phyloP scores from a whole-genome alignment of 2,888 invertebrate species.

The Eretmocerus hayati region DNA sequence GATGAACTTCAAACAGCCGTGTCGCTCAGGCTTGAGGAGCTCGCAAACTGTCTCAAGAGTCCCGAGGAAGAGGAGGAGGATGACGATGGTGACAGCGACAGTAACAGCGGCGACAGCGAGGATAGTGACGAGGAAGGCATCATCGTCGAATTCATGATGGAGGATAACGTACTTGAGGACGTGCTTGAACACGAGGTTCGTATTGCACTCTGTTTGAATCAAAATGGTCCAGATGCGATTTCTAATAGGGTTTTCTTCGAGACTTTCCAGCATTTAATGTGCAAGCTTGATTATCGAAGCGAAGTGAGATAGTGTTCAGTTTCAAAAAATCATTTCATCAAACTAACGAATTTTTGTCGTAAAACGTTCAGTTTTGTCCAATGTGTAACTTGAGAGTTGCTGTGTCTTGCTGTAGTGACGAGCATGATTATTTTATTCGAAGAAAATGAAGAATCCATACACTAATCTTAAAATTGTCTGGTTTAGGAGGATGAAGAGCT shows the following conservation, averaged over 20 bases:
- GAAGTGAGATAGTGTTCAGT: too few relatives aligned
- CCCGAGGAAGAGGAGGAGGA: conserved; percentile 47
- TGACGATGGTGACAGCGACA: conserved; percentile 38
- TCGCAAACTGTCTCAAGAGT: conserved; percentile 48
- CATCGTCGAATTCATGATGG: conserved; percentile 44
- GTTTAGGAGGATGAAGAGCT: conserved; percentile 35
- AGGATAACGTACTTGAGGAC: conserved; percentile 42
- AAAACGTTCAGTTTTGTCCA: too few relatives aligned
- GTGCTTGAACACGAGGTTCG: conserved; percentile 43
- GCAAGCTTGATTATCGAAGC: too few relatives aligned
- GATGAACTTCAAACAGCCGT: conserved; percentile 50
- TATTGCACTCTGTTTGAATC: not conserved
- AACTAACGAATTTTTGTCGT: too few relatives aligned
- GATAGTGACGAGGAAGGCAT: conserved; percentile 44
- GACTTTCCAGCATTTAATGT: too few relatives aligned
- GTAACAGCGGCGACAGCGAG: conserved; percentile 36
- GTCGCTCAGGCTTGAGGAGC: conserved; percentile 52
- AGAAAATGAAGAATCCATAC: not conserved
- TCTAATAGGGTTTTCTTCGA: too few relatives aligned
- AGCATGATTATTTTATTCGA: too few relatives aligned
- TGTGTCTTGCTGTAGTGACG: too few relatives aligned
- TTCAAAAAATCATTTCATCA: too few relatives aligned
- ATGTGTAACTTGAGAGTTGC: too few relatives aligned
- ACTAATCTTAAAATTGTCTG: not conserved
- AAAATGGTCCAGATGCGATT: too few relatives aligned